phyloP scores from a whole-genome alignment of 2,888 invertebrate genomes.

The Lingula anatina region DNA sequence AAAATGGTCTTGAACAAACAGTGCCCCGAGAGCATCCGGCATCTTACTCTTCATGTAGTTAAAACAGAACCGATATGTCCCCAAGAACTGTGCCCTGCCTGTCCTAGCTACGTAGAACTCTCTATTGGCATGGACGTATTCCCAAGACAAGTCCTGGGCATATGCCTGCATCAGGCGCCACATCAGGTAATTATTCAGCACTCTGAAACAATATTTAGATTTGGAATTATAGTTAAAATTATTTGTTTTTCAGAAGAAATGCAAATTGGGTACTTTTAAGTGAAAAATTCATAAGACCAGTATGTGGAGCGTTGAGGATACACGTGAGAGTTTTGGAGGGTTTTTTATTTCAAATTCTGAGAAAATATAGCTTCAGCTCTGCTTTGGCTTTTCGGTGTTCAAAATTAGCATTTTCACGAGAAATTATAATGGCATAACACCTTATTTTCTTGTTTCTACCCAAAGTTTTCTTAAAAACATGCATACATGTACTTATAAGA shows the following conservation, averaged over 20 bases:
- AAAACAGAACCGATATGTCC: constrained; percentile 32
- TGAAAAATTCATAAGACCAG: background rate
- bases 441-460: too few relatives aligned
- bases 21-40: constrained; percentile 26
- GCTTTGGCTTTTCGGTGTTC: too few relatives aligned
- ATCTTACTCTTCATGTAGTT: constrained; percentile 15
- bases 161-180: constrained; percentile 59
- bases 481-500: too few relatives aligned
- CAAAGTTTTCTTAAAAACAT: too few relatives aligned
- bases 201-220: constrained; percentile 37
- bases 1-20: constrained; percentile 31
- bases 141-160: constrained; percentile 57
- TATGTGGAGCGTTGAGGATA: too few relatives aligned
- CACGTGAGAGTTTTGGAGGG: too few relatives aligned
- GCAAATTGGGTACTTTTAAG: background rate
- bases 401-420: too few relatives aligned
- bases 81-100: constrained; percentile 23
- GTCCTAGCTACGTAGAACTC: constrained; percentile 25
- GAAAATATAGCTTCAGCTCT: background rate
- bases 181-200: constrained; percentile 60
- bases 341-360: too few relatives aligned
- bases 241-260: background rate
- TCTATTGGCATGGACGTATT: constrained; percentile 41
- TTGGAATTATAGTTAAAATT: background rate
- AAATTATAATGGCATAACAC: too few relatives aligned